These are phyloP conservation scores for Larimichthys crocea DNA, from an alignment of 2,113 vertebrate species.

Conservation along the genomic window DNA sequence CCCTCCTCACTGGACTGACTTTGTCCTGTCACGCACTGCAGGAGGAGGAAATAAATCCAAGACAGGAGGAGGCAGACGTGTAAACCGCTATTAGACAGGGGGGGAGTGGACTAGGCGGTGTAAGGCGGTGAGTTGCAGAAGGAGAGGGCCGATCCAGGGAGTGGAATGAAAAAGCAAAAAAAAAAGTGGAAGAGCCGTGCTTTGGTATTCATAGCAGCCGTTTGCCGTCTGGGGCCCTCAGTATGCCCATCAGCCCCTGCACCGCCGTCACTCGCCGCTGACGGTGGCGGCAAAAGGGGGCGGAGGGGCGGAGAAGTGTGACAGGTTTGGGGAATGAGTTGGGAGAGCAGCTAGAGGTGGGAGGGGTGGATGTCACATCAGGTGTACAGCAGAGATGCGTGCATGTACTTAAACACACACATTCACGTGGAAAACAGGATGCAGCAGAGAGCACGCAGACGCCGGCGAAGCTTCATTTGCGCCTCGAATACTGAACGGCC, in stretches of 20 bases:
- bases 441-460: constrained; percentile 15
- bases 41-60: constrained; percentile 1
- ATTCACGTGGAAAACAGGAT: constrained; percentile 4
- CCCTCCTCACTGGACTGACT: neutral
- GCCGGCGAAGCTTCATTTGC: constrained; percentile 3
- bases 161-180: neutral
- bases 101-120: neutral
- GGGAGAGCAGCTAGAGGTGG: constrained; percentile 37
- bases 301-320: constrained; percentile 53
- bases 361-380: constrained; percentile 48
- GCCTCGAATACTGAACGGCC: constrained; percentile 11
- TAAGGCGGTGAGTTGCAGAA: neutral
- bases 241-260: constrained; percentile 9
- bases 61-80: constrained; percentile 12
- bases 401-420: constrained; percentile 13
- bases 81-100: neutral
- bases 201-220: constrained; percentile 66
- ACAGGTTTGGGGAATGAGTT: constrained; percentile 69
- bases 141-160: neutral
- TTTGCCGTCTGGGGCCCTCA: constrained; percentile 40
- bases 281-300: constrained; percentile 23
- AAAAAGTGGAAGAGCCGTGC: constrained; percentile 9
- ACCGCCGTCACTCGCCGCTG: constrained; percentile 29
- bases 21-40: neutral
- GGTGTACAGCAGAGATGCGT: constrained; percentile 22